phyloP scores from a whole-genome alignment of 2,113 vertebrate species.

The Dasyprocta punctata region DNA sequence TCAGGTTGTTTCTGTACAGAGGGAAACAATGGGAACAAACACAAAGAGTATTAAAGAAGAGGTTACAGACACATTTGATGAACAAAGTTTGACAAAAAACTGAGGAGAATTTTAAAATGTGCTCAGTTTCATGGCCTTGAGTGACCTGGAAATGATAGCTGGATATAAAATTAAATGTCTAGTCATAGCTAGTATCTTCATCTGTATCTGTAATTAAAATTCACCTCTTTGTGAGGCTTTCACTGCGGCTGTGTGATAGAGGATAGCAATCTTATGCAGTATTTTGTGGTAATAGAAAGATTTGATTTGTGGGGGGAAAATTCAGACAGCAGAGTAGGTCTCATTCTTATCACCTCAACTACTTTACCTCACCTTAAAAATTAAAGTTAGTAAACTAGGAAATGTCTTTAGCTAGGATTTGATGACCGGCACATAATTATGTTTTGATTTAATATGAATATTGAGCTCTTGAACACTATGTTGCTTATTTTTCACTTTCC shows the following conservation, averaged over 20 bases:
- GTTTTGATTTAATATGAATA: conserved; percentile 33
- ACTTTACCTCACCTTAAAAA: background rate
- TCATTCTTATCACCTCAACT: background rate
- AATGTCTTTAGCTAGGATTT: background rate
- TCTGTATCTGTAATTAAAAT: background rate
- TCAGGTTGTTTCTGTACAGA: background rate
- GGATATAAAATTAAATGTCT: background rate
- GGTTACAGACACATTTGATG: conserved; percentile 21
- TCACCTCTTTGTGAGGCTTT: conserved; percentile 2
- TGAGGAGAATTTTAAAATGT: conserved; percentile 10
- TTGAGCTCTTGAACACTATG: background rate
- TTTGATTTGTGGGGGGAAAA: background rate
- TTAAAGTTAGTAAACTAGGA: background rate
- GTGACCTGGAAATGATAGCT: background rate
- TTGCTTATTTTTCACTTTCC: background rate
- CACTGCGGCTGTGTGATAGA: background rate
- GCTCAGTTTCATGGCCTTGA: background rate
- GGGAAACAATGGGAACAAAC: background rate
- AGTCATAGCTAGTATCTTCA: background rate
- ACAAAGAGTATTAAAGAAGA: background rate
- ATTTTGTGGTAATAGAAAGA: background rate
- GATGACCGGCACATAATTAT: background rate
- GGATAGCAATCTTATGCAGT: background rate
- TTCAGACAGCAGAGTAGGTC: background rate
- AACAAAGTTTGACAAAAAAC: conserved; percentile 46